phyloP scores from a whole-genome alignment of 2,797 vertebrate genomes.

The Enteromius trimaculatus region DNA sequence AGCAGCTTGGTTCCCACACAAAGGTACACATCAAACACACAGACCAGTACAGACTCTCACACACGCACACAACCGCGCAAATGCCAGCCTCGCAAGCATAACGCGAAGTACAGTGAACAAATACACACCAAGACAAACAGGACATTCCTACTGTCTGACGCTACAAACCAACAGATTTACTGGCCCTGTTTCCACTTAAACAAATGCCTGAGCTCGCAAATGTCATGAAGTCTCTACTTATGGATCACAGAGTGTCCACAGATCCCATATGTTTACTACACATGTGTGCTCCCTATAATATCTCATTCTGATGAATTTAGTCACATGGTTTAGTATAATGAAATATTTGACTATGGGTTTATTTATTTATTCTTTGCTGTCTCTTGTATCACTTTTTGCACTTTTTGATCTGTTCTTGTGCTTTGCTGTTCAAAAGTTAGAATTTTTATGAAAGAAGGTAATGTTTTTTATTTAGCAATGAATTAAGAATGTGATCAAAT shows the following conservation, averaged over 20 bases:
- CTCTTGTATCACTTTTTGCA: neutral
- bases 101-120: conserved; percentile 60
- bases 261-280: neutral
- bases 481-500: neutral
- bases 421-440: neutral
- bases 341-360: neutral
- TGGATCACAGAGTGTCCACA: neutral
- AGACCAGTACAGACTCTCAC: conserved; percentile 55
- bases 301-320: neutral
- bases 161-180: conserved; percentile 50
- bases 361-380: neutral
- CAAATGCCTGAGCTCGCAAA: conserved; percentile 15
- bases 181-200: conserved; percentile 46
- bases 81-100: conserved; percentile 57
- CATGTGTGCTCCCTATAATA: neutral
- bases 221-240: conserved; percentile 5
- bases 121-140: conserved; percentile 61
- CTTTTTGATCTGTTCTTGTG: neutral
- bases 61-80: conserved; percentile 51
- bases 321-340: neutral
- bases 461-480: neutral
- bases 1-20: conserved; percentile 65
- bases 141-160: conserved; percentile 61
- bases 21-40: conserved; percentile 59
- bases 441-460: neutral